Base-by-base conservation (phyloP, 2,797 vertebrate genomes). In the Fistularia tabacaria region DNA sequence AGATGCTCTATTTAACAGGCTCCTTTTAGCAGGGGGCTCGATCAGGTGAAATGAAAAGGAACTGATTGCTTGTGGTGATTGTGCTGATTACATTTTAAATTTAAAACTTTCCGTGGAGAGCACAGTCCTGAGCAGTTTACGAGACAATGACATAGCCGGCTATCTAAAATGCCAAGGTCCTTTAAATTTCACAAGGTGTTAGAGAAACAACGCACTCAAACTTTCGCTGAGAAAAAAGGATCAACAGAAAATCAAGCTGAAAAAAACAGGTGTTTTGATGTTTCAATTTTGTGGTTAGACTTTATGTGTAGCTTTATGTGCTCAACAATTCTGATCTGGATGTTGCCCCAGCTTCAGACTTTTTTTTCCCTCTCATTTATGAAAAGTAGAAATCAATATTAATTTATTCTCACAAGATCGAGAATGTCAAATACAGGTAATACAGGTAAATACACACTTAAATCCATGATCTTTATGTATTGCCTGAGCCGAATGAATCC, bases 31-130 rank as follows among this genome's bases (percentile, higher is more conserved):
- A 42, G 79, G 81, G 79, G 85, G 81, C 74, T 74, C 62, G 73
- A 77, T 85, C 78, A 77, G 76, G 83, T 87, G 83, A 82, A 82
- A 81, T 90, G 83, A 90, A 88, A 82, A 84, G 77, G 83, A 87
- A 81, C 85, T 89, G 88, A 90, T 90, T 91, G 86, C 88, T 83
- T 76, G 73, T 81, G 84, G 84, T 87, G 85, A 89, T 89, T 82
- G 80, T 84, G 76, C 85, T 90, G 90, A 91, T 91, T 91, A 71
- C 89, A 88, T 91, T 90, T 90, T 87, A 90, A 88, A 89, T 91
- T 73, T 90, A 83, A 87, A 88, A 89, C 74, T 74, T 83, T 72
- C 73, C 62, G 53, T 72, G 54, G 41, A 47, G 64, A 63, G 67
- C 80, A 75, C 60, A 60, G 65, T 72, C 65, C 66, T 39, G 67